These are phyloP conservation scores for Cololabis saira DNA, from an alignment of 2,113 vertebrate genomes.

Conservation along the genomic window DNA sequence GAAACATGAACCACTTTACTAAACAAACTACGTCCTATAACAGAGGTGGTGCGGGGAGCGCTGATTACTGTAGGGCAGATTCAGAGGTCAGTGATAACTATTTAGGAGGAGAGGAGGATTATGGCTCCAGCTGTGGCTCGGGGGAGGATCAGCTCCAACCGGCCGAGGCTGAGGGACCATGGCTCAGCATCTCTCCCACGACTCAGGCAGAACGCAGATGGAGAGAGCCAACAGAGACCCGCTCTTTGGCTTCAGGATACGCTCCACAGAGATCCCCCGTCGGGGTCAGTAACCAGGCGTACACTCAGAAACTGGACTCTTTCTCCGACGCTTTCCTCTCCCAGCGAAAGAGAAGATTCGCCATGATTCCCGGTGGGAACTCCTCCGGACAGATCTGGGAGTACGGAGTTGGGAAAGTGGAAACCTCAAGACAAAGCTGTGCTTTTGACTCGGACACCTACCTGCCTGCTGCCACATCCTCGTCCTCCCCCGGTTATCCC, in stretches of 20 bases:
- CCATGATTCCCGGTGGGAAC: slow-evolving; percentile 8
- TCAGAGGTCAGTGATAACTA: slow-evolving; percentile 45
- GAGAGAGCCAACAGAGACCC: slow-evolving; percentile 31
- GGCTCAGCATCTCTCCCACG: slow-evolving; percentile 39
- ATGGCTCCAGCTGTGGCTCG: slow-evolving; percentile 55
- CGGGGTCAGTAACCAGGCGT: slow-evolving; percentile 15
- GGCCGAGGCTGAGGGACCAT: slow-evolving; percentile 46
- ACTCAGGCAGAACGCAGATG: slow-evolving; percentile 43
- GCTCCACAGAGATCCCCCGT: slow-evolving; percentile 30
- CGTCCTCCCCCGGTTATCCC: slow-evolving; percentile 40
- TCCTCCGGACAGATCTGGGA: slow-evolving; percentile 46
- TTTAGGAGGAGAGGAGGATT: slow-evolving; percentile 54
- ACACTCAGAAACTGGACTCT: slow-evolving; percentile 82
- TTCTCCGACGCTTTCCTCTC: slow-evolving; percentile 80
- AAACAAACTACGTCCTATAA: slow-evolving; percentile 21
- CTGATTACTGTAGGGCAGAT: slow-evolving; percentile 35
- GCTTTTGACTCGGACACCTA: slow-evolving; percentile 59
- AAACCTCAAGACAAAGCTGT: slow-evolving; percentile 45
- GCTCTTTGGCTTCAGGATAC: slow-evolving; percentile 11
- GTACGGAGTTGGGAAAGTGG: slow-evolving; percentile 24
- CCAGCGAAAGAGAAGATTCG: slow-evolving; percentile 53
- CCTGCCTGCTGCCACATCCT: slow-evolving; percentile 40
- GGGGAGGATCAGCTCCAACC: slow-evolving; percentile 53
- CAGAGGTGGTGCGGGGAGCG: slow-evolving; percentile 18
- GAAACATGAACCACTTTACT: slow-evolving; percentile 3